Evolutionary conservation across 2,888 invertebrate genomes (phyloP), one percentile per base, ranked within the genome.

Genomic region (Euclidia mi): DNA sequence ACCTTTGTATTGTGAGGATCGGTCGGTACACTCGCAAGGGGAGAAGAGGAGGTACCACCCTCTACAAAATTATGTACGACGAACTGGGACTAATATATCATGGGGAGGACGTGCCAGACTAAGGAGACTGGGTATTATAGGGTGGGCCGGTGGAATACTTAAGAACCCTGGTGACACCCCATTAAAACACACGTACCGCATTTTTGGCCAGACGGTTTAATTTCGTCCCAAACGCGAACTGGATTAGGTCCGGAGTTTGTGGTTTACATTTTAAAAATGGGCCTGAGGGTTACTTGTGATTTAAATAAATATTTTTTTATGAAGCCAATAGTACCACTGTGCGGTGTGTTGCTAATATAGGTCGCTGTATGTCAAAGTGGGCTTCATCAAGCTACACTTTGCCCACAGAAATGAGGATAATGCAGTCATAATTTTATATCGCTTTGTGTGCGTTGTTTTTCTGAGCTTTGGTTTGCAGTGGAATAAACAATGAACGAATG

Each of bases 61-160:
- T 84, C 92, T 84, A 88, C 94, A 94, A 94, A 94, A 94, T 94
- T 94, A 94, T 94, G 94, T 94, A 94, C 94, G 94, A 94, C 94
- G 94, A 91, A 92, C 94, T 92, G 94, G 94, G 94, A 94, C 90
- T 90, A 92, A 94, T 94, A 94, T 94, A 94, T 94, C 93, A 94
- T 84, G 90, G 93, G 94, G 94, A 92, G 94, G 93, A 93, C 94
- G 94, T 93, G 92, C 92, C 91, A 92, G 92, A 91, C 93, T 93
- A 92, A 93, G 94, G 92, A 93, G 94, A 90, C 92, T 88, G 91
- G 91, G 94, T 91, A 94, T 94, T 94, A 92, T 88, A 75, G 92
- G 93, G 92, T 86, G 92, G 91, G 91, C 89, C 89, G 90, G 88
- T 86, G 89, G 94, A 94, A 94, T 94, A 94, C 94, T 94, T 94